Conservation (phyloP, 2,113 vertebrate genomes). For the Eulemur macaco region DNA sequence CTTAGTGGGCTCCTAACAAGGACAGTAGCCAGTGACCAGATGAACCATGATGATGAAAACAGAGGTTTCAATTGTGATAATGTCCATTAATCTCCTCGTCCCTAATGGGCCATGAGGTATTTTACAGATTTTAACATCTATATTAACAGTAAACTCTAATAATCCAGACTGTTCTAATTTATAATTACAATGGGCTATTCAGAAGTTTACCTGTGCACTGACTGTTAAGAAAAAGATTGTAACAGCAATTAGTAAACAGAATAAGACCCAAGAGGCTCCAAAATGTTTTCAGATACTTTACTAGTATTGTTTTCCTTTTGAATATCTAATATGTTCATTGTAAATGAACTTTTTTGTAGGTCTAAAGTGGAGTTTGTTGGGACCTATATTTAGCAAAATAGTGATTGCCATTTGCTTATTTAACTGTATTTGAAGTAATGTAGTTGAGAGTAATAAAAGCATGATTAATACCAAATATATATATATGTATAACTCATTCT, state of each 20-base stretch:
- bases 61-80: neutral
- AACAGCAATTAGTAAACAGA: neutral
- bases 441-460: slow-evolving; percentile 42
- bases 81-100: neutral
- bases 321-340: neutral
- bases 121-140: slow-evolving; percentile 7
- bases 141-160: slow-evolving; percentile 20
- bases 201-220: neutral
- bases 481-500: neutral
- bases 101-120: neutral
- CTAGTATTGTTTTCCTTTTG: neutral
- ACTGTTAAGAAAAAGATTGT: neutral
- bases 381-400: neutral
- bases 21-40: neutral
- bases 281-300: slow-evolving; percentile 10
- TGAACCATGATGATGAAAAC: neutral
- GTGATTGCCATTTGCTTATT: neutral
- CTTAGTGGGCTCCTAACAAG: neutral
- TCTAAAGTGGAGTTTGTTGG: neutral
- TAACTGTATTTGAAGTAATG: slow-evolving; percentile 28
- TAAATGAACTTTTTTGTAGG: slow-evolving; percentile 14
- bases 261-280: neutral
- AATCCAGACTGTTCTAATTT: neutral
- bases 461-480: neutral
- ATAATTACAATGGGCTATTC: neutral